phyloP scores from a whole-genome alignment of 2,113 vertebrate species.

The Excalfactoria chinensis region DNA sequence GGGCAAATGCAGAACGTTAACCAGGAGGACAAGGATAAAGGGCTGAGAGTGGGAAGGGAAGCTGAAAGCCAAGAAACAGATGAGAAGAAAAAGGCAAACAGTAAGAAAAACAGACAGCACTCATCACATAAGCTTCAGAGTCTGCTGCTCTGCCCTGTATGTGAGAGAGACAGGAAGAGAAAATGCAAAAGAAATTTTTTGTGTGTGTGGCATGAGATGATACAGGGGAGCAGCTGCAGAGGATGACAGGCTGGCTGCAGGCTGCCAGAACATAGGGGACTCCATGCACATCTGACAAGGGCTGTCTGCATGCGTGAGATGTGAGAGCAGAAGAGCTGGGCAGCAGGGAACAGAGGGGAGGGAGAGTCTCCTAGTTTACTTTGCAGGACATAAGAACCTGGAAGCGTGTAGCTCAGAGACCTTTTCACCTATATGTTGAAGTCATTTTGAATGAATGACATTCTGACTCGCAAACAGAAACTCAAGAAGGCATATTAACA shows the following conservation, averaged over 20 bases:
- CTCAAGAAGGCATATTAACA: not conserved
- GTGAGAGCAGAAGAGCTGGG: not conserved
- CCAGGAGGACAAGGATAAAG: not conserved
- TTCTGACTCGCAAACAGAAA: fast-evolving
- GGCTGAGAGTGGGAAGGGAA: not conserved
- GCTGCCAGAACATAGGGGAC: too few species aligned
- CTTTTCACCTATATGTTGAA: not conserved
- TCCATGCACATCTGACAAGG: not conserved
- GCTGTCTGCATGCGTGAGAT: fast-evolving
- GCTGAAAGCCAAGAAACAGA: not conserved
- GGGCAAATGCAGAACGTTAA: not conserved
- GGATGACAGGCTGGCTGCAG: not conserved
- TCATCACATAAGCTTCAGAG: not conserved
- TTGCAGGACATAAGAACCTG: not conserved
- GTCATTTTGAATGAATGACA: not conserved
- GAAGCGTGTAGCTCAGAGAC: not conserved
- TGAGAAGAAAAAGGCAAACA: not conserved
- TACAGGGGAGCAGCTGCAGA: fast-evolving
- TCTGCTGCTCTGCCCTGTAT: not conserved
- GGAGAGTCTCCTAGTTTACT: not conserved
- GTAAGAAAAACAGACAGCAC: not conserved
- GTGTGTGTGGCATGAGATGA: too few species aligned
- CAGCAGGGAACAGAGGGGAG: not conserved
- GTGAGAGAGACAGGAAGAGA: not conserved
- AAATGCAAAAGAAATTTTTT: not conserved